These are phyloP conservation scores for Nesidiocoris tenuis DNA, from an alignment of 2,888 invertebrate species.

Conservation along the genomic window DNA sequence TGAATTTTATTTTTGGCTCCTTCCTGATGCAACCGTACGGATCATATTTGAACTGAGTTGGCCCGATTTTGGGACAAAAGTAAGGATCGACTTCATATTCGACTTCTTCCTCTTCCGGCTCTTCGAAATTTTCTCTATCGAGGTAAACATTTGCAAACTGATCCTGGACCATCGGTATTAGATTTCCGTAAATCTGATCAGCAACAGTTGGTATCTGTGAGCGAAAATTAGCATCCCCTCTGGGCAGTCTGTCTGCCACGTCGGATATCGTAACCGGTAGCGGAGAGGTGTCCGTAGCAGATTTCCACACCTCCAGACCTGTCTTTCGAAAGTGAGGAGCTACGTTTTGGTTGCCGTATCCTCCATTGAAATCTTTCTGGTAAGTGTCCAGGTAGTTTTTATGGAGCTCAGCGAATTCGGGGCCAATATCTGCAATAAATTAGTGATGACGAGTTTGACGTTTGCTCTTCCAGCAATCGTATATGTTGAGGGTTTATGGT, in stretches of 20 bases:
- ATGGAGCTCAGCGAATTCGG: not conserved
- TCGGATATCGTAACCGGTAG: not conserved
- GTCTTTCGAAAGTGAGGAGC: not conserved
- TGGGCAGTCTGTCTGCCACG: no score
- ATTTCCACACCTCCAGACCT: not conserved
- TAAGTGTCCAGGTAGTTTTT: not conserved
- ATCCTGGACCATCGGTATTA: not conserved
- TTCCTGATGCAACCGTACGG: conserved; percentile 24
- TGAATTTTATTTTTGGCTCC: not conserved
- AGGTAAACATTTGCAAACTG: not conserved
- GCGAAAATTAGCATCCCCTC: not conserved
- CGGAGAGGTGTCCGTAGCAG: not conserved
- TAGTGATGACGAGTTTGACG: not conserved
- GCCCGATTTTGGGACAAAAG: not conserved
- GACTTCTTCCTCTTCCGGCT: not conserved
- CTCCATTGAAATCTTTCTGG: not conserved
- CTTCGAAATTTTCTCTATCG: not conserved
- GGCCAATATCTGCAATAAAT: not conserved
- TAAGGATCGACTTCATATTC: not conserved
- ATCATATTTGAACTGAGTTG: not conserved
- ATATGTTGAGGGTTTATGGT: no score
- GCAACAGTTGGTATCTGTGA: not conserved
- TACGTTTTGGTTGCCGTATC: not conserved
- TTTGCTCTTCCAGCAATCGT: no score
- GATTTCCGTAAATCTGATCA: not conserved